Base-by-base conservation (phyloP, 1,140 invertebrate species). In the Sinonovacula constricta region DNA sequence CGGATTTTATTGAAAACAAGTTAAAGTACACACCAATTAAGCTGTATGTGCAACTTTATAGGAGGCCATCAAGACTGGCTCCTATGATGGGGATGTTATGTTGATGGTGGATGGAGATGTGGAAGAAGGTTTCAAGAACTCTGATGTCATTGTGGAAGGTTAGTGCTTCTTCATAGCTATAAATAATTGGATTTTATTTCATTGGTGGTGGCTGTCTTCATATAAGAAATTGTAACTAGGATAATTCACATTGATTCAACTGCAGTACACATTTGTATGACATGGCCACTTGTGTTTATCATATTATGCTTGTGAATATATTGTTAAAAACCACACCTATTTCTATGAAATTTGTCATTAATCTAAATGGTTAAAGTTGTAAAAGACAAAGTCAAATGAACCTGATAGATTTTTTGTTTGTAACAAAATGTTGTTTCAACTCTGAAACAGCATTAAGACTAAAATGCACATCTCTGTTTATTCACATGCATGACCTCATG, bases 51-150 rank as follows among this genome's bases (percentile, higher is more conserved):
- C n/a, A n/a, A n/a, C n/a, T 60, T 0, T 1, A 68, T 56, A 82
- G 81, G 81, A 86, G 22, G 83, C 85, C 1, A 82, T 86, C n/a
- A 74, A 57, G 33, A 76, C 67, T 14, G 22, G 76, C 15, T 79
- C 79, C 12, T 83, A 76, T 34, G 78, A 34, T 69, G 60, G 33
- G 18, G 60, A 68, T 15, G 63, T 39, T 10, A 14, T 51, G 3
- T 49, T 74, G 36, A 53, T 53, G n/a, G 63, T 87, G 14, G 39
- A 76, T 7, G 96, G 97, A 0, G 93, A 97, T 89, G 86, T 94
- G 1, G 91, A 93, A 0, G 87, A 93, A 82, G 94, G 92, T 0
- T 94, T 97, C 66, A 81, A 88, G 33, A 88, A 93, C 59, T 93
- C 94, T 5, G 93, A 94, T 31, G 80, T 86, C 51, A 75, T 87